phyloP scores from a whole-genome alignment of 2,797 vertebrate genomes.

The Falco cherrug region DNA sequence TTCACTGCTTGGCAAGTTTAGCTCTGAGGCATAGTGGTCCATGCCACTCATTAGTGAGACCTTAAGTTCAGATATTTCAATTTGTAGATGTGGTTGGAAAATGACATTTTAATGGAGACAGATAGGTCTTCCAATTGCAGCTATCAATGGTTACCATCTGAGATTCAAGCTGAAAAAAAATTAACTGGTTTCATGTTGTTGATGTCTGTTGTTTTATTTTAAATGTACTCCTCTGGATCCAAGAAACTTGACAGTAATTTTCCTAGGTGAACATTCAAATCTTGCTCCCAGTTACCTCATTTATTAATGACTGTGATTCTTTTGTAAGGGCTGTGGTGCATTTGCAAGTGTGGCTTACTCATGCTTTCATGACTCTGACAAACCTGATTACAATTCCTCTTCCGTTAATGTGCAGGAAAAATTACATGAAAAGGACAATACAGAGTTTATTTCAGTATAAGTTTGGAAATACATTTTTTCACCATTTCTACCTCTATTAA shows the following conservation, averaged over 20 bases:
- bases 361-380: not conserved
- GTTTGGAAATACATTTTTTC: not conserved
- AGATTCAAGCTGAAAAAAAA: not conserved
- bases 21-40: not conserved
- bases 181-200: fast-evolving
- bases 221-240: not conserved
- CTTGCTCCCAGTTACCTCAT: not conserved
- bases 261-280: not conserved
- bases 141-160: not conserved
- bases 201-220: not conserved
- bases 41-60: not conserved
- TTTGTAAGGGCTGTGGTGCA: fast-evolving
- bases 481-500: not conserved
- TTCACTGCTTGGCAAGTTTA: not conserved
- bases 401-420: not conserved
- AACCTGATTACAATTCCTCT: not conserved
- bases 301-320: not conserved
- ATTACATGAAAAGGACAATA: not conserved
- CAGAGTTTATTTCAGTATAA: not conserved
- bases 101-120: not conserved
- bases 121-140: not conserved
- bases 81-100: not conserved
- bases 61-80: not conserved
- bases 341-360: not conserved
- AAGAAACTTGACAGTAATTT: not conserved